Percentiles rank a stretch among this genome's conserved stretches.
phyloP scores from a whole-genome alignment of 2,797 vertebrate genomes.

The Lithobates sylvaticus region DNA sequence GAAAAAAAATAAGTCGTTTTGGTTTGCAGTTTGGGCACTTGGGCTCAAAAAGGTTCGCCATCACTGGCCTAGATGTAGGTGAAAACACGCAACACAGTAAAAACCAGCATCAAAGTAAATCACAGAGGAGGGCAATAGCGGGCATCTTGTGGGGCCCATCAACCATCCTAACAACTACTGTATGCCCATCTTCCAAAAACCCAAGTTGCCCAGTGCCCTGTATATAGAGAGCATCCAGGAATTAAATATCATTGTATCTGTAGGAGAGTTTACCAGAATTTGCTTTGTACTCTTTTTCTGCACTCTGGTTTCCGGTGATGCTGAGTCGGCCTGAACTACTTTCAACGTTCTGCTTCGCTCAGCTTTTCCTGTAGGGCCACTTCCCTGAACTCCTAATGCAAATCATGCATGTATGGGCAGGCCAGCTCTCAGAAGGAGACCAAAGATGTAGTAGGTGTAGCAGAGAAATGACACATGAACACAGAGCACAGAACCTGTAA shows the following conservation, averaged over 20 bases:
- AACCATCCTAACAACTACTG: no score
- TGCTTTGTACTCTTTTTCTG: background rate
- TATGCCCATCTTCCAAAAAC: no score
- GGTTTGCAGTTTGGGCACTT: no score
- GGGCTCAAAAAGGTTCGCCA: no score
- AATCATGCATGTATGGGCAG: background rate
- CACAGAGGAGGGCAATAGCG: no score
- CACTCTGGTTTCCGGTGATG: conserved; percentile 9
- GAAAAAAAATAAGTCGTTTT: no score
- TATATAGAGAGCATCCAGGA: background rate
- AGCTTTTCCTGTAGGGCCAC: conserved; percentile 37
- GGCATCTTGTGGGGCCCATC: no score
- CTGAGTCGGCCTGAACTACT: conserved; percentile 16
- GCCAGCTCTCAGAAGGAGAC: conserved; percentile 4
- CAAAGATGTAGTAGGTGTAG: background rate
- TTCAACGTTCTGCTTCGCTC: conserved; percentile 3
- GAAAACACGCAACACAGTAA: no score
- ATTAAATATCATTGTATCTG: background rate
- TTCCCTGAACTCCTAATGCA: conserved; percentile 42
- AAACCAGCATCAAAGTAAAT: no score
- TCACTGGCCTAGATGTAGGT: no score
- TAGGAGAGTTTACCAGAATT: conserved; percentile 19
- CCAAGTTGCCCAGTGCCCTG: no score
- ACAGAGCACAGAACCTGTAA: background rate
- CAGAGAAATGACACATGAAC: background rate